phyloP scores from a whole-genome alignment of 2,113 vertebrate genomes.

The Dascyllus trimaculatus region DNA sequence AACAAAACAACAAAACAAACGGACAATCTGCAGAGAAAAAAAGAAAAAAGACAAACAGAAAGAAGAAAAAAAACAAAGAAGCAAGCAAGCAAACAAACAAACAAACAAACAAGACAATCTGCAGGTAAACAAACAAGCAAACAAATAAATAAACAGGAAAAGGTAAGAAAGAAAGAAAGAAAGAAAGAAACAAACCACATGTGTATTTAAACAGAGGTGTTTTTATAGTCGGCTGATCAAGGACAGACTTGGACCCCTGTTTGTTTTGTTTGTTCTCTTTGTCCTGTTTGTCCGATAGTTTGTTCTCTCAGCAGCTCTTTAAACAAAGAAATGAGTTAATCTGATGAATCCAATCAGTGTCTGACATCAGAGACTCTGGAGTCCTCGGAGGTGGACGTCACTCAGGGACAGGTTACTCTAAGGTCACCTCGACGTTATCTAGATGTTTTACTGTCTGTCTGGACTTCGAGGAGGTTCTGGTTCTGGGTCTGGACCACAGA shows the following conservation, averaged over 20 bases:
- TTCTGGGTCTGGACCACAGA: conserved; percentile 32
- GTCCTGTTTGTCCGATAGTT: no score
- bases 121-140: no score
- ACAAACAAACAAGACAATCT: no score
- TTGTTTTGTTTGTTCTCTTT: no score
- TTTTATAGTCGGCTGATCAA: no score
- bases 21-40: no score
- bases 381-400: conserved; percentile 28
- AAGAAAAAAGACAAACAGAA: neutral
- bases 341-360: neutral
- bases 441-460: neutral
- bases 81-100: no score
- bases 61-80: neutral
- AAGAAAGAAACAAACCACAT: no score
- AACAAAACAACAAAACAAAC: neutral
- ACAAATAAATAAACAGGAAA: no score
- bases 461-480: neutral
- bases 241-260: no score
- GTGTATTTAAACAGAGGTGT: neutral
- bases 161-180: no score
- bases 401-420: neutral
- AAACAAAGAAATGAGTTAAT: neutral
- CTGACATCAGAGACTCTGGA: no score
- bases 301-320: neutral
- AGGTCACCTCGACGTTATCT: neutral